Percentiles rank a stretch among this genome's conserved stretches.
These are phyloP conservation scores for Bothrops jararaca DNA, from an alignment of 2,113 vertebrate species.

Conservation along the genomic window DNA sequence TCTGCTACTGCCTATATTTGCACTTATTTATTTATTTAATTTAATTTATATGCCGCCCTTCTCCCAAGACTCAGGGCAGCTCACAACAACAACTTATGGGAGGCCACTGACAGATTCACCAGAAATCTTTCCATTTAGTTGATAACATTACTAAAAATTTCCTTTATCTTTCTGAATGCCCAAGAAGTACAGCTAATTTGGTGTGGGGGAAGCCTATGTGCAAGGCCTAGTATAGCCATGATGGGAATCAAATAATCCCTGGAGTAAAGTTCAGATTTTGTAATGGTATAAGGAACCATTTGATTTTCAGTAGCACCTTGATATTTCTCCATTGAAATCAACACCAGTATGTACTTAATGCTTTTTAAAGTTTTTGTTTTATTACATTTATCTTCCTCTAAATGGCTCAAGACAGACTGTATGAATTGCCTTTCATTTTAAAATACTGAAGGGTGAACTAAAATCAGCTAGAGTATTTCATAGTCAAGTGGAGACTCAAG, in stretches of 20 bases:
- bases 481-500: background rate
- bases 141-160: background rate
- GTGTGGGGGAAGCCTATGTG: too few species aligned
- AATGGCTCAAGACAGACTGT: background rate
- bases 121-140: background rate
- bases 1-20: conserved; percentile 11
- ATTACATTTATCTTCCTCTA: background rate
- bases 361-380: background rate
- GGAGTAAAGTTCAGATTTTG: background rate
- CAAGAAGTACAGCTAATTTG: background rate
- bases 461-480: background rate
- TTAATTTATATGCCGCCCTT: too few species aligned
- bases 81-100: too few species aligned
- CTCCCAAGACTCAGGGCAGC: too few species aligned
- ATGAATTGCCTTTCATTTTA: background rate
- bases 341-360: background rate
- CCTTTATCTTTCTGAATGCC: background rate
- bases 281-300: background rate
- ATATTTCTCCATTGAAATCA: background rate
- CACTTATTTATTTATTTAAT: too few species aligned
- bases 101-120: background rate
- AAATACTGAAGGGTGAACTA: background rate
- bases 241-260: background rate
- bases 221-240: background rate
- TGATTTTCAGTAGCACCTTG: background rate